These are phyloP conservation scores for Trialeurodes vaporariorum DNA, from an alignment of 1,140 invertebrate genomes.

Conservation along the genomic window DNA sequence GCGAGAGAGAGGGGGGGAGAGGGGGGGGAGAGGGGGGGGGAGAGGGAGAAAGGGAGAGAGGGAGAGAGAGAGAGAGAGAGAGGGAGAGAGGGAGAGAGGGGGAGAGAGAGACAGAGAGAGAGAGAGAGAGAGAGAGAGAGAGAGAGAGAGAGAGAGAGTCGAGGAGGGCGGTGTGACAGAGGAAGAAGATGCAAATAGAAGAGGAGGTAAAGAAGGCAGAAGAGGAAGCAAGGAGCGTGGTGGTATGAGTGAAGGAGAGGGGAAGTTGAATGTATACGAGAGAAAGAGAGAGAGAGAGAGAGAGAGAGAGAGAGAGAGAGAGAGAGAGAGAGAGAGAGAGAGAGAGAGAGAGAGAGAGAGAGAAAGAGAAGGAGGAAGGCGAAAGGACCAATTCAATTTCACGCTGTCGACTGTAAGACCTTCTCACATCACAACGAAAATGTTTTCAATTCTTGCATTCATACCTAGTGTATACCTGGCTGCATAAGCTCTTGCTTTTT, in stretches of 20 bases:
- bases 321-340: background rate
- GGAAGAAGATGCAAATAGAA: too few relatives aligned
- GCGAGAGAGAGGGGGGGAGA: too few relatives aligned
- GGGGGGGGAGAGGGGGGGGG: too few relatives aligned
- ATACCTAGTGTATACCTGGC: background rate
- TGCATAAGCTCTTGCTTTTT: slow-evolving; percentile 12
- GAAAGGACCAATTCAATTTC: slow-evolving; percentile 16
- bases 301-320: background rate
- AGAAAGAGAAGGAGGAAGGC: slow-evolving; percentile 6
- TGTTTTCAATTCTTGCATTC: background rate
- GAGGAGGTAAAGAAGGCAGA: background rate
- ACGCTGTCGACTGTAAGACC: slow-evolving; percentile 14
- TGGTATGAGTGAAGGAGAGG: background rate
- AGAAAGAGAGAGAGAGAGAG: background rate
- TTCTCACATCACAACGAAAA: slow-evolving; percentile 11
- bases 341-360: too few relatives aligned
- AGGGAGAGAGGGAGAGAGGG: background rate
- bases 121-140: background rate
- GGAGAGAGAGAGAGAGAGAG: too few relatives aligned
- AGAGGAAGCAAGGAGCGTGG: too few relatives aligned
- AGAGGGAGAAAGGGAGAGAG: background rate
- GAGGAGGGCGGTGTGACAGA: too few relatives aligned
- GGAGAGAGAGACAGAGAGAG: too few relatives aligned
- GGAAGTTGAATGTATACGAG: too few relatives aligned
- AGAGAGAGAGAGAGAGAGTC: too few relatives aligned